A percentile compares a stretch with the other conserved stretches of the same genome.
These are phyloP conservation scores for Yasuhikotakia modesta DNA, from an alignment of 2,797 vertebrate genomes.

Conservation along the genomic window DNA sequence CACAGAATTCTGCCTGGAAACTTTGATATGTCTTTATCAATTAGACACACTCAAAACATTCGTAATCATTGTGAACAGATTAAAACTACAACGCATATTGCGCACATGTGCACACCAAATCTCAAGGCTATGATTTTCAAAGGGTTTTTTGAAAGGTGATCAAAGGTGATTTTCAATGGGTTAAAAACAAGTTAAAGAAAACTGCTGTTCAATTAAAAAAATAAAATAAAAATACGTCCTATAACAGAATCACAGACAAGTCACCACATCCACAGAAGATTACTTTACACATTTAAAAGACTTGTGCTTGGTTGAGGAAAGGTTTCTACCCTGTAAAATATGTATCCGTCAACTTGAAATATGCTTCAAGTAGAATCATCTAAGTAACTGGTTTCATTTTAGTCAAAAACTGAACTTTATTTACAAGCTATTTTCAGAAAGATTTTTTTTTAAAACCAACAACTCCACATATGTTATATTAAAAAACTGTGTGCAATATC, in stretches of 20 bases:
- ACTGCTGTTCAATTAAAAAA: not conserved
- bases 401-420: not conserved
- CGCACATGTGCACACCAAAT: not conserved
- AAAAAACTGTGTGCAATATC: too few relatives aligned
- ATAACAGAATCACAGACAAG: not conserved
- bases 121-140: not conserved
- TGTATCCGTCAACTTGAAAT: too few relatives aligned
- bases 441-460: too few relatives aligned
- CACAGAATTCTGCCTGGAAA: slow-evolving; percentile 28
- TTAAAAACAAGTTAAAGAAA: not conserved
- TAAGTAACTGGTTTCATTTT: not conserved
- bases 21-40: slow-evolving; percentile 38
- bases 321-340: too few relatives aligned
- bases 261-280: not conserved
- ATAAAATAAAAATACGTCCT: not conserved
- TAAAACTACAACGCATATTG: not conserved
- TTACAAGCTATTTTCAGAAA: too few relatives aligned
- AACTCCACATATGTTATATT: too few relatives aligned
- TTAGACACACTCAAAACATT: slow-evolving; percentile 10
- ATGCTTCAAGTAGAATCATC: not conserved
- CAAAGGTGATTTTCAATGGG: not conserved
- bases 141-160: not conserved
- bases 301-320: not conserved
- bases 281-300: not conserved
- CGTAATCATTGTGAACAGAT: not conserved